Evolutionary conservation across 2,888 invertebrate genomes (phyloP), one percentile per base, ranked within the genome.

Genomic region (Nomada goodeniana): DNA sequence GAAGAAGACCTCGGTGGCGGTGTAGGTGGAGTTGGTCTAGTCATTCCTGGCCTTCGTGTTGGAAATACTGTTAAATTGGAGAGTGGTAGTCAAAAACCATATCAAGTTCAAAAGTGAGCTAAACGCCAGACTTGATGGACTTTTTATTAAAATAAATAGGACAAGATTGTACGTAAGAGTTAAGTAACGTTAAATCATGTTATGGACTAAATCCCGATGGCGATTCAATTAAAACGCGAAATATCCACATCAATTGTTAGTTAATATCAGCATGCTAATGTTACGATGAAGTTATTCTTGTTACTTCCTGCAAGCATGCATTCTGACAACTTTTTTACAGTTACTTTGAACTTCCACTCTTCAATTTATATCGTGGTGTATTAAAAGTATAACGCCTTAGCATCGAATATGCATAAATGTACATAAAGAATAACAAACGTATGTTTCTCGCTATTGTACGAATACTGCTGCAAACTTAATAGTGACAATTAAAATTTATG

Each of bases 1-100:
- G 91, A 91, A 23, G 91, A 90, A 50, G 89, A 83, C 82, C 92
- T 91, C 57, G 92, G 92, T 15, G 93, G 91, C 18, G 91, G 91
- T 0, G 91, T 87, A 9, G 92, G 91, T 9, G 84, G 71, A 7
- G 85, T 70, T 36, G 91, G 86, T 71, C 80, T 82, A 50, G 52
- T 59, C 23, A 44, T 60, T 57, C 64, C 68, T 20, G 86, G 80
- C 68, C 70, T 60, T 74, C 50, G 64, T 44, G 80, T 61, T 29
- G 84, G 82, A 50, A 76, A 64, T 80, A 71, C 88, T 88, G 82
- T 87, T 73, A 82, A 85, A 89, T 86, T 59, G 82, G 55, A 89
- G 64, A 79, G 79, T 78, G 80, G 74, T 53, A 76, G 73, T 85
- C 29, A 72, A 80, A 71, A 78, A 63, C 10, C 59, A 20, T 13